These are phyloP conservation scores for Sepioteuthis lessoniana DNA, from an alignment of 2,888 invertebrate species.

Conservation along the genomic window DNA sequence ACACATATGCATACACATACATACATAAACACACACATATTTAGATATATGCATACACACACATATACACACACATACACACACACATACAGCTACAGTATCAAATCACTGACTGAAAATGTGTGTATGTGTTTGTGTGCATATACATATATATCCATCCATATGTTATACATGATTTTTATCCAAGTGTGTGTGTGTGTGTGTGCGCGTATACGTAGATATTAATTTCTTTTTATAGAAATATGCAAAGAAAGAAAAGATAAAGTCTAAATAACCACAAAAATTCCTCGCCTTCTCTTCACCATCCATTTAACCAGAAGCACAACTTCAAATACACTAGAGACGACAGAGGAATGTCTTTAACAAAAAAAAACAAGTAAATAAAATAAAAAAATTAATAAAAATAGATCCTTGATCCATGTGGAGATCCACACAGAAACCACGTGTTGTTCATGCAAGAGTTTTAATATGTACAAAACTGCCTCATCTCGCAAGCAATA, in stretches of 20 bases:
- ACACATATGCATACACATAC: too few relatives aligned
- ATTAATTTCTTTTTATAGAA: neutral
- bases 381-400: neutral
- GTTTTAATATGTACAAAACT: neutral
- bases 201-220: neutral
- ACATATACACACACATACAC: too few relatives aligned
- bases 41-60: too few relatives aligned
- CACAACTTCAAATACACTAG: neutral
- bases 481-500: neutral
- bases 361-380: neutral
- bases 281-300: neutral
- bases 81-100: too few relatives aligned
- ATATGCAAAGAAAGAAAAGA: neutral
- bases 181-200: neutral
- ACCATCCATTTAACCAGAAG: neutral
- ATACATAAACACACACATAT: too few relatives aligned
- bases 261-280: neutral
- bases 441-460: neutral
- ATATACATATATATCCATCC: too few relatives aligned
- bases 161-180: neutral
- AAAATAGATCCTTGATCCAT: neutral
- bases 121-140: too few relatives aligned
- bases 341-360: neutral
- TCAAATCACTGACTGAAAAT: too few relatives aligned
- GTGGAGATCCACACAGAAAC: neutral